A percentile compares a stretch with the other conserved stretches of the same genome.
Conservation (phyloP, 2,888 invertebrate species). For the Chloroclysta siterata region DNA sequence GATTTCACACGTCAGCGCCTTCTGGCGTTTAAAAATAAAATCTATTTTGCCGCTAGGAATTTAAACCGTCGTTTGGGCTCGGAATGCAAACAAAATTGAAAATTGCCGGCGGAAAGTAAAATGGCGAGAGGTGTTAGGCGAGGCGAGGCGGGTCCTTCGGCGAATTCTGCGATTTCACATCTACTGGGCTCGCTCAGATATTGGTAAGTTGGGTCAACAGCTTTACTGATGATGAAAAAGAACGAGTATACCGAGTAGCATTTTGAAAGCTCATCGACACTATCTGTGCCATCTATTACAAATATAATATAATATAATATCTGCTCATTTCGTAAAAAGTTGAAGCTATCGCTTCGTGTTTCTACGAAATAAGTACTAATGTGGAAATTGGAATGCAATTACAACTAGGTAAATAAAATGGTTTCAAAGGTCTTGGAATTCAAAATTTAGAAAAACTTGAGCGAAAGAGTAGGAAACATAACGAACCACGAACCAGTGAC, state of each 20-base stretch:
- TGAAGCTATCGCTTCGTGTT: too few species aligned
- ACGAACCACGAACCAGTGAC: constrained; percentile 12
- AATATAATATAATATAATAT: too few species aligned
- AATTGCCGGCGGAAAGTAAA: constrained; percentile 35
- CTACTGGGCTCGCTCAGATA: not conserved
- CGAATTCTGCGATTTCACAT: constrained; percentile 5
- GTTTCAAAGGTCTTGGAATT: not conserved
- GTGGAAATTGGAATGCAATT: too few species aligned
- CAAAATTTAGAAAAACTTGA: too few species aligned
- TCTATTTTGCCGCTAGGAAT: constrained; percentile 57
- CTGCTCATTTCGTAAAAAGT: too few species aligned
- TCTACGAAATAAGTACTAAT: too few species aligned
- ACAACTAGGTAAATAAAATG: not conserved
- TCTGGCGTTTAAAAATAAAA: constrained; percentile 55
- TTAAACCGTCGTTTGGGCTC: constrained; percentile 45
- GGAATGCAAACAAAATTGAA: constrained; percentile 41
- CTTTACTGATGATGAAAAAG: not conserved
- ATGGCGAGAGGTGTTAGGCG: constrained; percentile 32
- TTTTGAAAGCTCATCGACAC: not conserved
- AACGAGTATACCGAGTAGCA: not conserved
- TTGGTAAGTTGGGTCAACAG: constrained; percentile 1
- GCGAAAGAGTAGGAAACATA: constrained; percentile 1
- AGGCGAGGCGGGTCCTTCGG: constrained; percentile 11
- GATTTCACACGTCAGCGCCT: constrained; percentile 29
- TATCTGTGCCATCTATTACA: too few species aligned